These are phyloP conservation scores for Aromia moschata DNA, from an alignment of 2,888 invertebrate species.

Conservation along the genomic window DNA sequence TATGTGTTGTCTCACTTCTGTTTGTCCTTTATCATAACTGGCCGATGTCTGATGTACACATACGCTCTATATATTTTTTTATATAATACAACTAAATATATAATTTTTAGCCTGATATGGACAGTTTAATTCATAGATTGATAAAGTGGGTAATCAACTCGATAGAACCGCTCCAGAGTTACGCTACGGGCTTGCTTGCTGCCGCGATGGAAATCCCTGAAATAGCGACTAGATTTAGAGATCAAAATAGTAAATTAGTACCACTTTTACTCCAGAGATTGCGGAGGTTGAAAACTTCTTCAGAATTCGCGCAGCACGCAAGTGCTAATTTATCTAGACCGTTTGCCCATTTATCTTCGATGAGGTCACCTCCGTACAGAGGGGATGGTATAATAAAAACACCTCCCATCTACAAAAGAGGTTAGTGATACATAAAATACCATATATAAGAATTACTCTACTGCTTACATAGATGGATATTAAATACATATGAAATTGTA, in stretches of 20 bases:
- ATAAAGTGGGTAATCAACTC: slow-evolving; percentile 91
- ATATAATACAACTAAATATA: too few relatives aligned
- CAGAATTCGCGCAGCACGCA: slow-evolving; percentile 49
- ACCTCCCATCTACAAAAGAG: slow-evolving; percentile 22
- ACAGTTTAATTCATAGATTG: slow-evolving; percentile 83
- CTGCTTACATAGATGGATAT: too few relatives aligned
- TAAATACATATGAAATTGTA: too few relatives aligned
- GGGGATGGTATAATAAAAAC: slow-evolving; percentile 46
- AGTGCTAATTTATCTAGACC: slow-evolving; percentile 60
- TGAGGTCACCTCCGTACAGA: slow-evolving; percentile 52
- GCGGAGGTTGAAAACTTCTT: slow-evolving; percentile 68
- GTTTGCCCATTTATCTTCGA: slow-evolving; percentile 66
- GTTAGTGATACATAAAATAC: too few relatives aligned
- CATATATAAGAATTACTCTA: too few relatives aligned
- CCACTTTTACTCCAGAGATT: slow-evolving; percentile 88
- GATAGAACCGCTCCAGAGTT: slow-evolving; percentile 90
- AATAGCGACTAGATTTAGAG: slow-evolving; percentile 87
- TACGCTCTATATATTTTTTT: too few relatives aligned
- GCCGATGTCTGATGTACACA: too few relatives aligned
- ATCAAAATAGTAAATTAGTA: slow-evolving; percentile 85
- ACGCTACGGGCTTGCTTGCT: slow-evolving; percentile 92
- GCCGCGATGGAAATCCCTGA: slow-evolving; percentile 98
- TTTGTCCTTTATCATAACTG: too few relatives aligned
- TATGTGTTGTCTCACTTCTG: too few relatives aligned
- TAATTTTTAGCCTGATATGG: slow-evolving; percentile 71